Evolutionary conservation across 1,140 invertebrate genomes (phyloP).

Genomic region (Pseudomyrmex pallidus): DNA sequence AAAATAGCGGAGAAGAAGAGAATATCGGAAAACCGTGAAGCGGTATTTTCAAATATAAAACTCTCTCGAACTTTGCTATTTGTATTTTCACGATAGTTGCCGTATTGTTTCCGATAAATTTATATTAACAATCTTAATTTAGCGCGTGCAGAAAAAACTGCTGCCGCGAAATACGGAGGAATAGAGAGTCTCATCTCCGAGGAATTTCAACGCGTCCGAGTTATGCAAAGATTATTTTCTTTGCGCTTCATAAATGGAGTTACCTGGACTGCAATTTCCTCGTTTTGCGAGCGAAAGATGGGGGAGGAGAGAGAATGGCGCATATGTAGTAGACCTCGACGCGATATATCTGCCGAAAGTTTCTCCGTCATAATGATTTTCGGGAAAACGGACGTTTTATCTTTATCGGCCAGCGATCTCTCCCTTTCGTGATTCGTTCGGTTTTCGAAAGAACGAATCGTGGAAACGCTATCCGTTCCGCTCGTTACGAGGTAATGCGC

Average conservation of each 20-base stretch:
- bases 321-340: no score
- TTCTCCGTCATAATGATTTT: constrained; percentile 32
- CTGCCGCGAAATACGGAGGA: no score
- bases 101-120: no score
- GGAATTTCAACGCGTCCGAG: not conserved
- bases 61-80: no score
- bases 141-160: no score
- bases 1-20: no score
- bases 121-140: no score
- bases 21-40: no score
- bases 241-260: constrained; percentile 19
- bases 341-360: constrained; percentile 16
- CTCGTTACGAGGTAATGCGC: constrained; percentile 39
- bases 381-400: constrained; percentile 40
- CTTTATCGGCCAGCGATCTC: constrained; percentile 62
- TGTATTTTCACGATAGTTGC: no score
- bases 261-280: constrained; percentile 15
- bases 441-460: constrained; percentile 22
- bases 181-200: not conserved
- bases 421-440: constrained; percentile 36
- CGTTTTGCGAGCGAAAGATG: not conserved
- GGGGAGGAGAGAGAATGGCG: no score
- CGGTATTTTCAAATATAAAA: no score
- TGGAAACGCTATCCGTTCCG: constrained; percentile 32
- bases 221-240: constrained; percentile 24